A percentile compares a stretch with the other conserved stretches of the same genome.
Evolutionary conservation across 2,113 vertebrate genomes (phyloP).

Genomic region (Phaethornis superciliosus): DNA sequence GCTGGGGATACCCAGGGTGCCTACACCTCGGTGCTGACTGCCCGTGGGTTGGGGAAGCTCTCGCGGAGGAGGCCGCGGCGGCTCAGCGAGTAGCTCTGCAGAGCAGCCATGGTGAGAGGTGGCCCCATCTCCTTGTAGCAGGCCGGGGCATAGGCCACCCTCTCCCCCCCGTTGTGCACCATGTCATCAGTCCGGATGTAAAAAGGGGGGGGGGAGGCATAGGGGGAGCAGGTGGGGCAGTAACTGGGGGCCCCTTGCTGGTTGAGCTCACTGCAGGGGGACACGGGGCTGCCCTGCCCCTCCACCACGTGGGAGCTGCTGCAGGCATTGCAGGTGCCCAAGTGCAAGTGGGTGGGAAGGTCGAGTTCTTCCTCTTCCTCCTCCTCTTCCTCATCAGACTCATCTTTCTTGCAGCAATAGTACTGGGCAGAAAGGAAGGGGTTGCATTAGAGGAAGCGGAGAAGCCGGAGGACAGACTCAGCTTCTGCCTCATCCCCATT

Average conservation of each 20-base stretch:
- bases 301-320: slow-evolving; percentile 82
- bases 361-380: slow-evolving; percentile 77
- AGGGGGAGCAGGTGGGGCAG: slow-evolving; percentile 89
- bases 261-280: slow-evolving; percentile 72
- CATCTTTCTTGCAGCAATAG: slow-evolving; percentile 98
- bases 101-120: slow-evolving; percentile 79
- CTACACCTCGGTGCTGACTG: slow-evolving; percentile 95
- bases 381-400: slow-evolving; percentile 77
- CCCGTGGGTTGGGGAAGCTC: slow-evolving; percentile 86
- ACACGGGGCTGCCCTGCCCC: slow-evolving; percentile 72
- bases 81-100: slow-evolving; percentile 84
- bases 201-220: slow-evolving; percentile 82
- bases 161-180: slow-evolving; percentile 90
- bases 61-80: slow-evolving; percentile 74
- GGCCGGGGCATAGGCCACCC: slow-evolving; percentile 82
- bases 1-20: background rate
- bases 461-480: accelerated
- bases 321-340: slow-evolving; percentile 86
- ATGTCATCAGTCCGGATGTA: slow-evolving; percentile 89
- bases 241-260: slow-evolving; percentile 69
- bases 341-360: slow-evolving; percentile 76
- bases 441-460: background rate
- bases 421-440: slow-evolving; percentile 76
- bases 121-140: slow-evolving; percentile 88
- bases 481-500: background rate